A percentile compares a stretch with the other conserved stretches of the same genome.
Evolutionary conservation across 2,797 vertebrate species (phyloP).

Genomic region (Macroramphosus scolopax): DNA sequence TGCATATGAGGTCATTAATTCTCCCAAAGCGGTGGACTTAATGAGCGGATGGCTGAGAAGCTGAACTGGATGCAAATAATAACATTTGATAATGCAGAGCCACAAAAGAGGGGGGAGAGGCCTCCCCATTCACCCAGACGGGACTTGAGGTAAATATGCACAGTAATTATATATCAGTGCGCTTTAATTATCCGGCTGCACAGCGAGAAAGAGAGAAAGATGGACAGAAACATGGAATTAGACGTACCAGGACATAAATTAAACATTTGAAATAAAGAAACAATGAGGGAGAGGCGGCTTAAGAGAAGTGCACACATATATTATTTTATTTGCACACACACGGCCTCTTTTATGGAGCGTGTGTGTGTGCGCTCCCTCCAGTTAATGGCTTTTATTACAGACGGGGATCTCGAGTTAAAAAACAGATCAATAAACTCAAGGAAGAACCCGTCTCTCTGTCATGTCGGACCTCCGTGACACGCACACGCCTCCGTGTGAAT

Average conservation of each 20-base stretch:
- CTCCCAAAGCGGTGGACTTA: constrained; percentile 91
- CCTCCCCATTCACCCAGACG: constrained; percentile 58
- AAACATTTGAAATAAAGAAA: constrained; percentile 66
- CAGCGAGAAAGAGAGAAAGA: constrained; percentile 26
- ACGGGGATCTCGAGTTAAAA: constrained; percentile 13
- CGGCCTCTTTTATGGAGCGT: constrained; percentile 8
- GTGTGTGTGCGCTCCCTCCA: neutral
- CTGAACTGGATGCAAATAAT: constrained; percentile 94
- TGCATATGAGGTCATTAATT: constrained; percentile 80
- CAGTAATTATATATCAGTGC: constrained; percentile 96
- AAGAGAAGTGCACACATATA: constrained; percentile 7
- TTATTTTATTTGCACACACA: constrained; percentile 3
- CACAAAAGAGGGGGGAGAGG: constrained; percentile 81
- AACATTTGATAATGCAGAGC: constrained; percentile 93
- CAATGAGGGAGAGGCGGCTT: constrained; percentile 32
- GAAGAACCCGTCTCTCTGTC: neutral
- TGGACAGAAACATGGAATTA: constrained; percentile 44
- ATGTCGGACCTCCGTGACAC: no score
- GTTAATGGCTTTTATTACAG: no score
- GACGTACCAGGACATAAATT: constrained; percentile 48
- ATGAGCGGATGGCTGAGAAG: constrained; percentile 95
- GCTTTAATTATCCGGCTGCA: constrained; percentile 87
- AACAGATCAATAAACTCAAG: constrained; percentile 21
- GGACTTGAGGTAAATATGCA: constrained; percentile 89
- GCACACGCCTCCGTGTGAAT: no score